Base-by-base conservation (phyloP, 2,113 vertebrate genomes). In the Dromas ardeola region DNA sequence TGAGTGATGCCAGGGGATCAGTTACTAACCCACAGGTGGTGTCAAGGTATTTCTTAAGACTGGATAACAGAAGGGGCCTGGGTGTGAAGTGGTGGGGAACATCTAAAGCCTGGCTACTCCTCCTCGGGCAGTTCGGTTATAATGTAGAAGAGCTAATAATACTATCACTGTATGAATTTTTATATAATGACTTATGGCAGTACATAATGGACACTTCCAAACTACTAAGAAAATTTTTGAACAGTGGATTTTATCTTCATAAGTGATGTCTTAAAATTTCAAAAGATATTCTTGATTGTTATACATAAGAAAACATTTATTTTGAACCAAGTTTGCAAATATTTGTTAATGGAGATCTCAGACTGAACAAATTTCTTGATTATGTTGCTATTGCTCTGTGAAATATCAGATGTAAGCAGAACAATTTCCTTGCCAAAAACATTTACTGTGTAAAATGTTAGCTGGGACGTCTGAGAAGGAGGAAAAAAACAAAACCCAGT, bases 321-420 rank as follows among this genome's bases (percentile, higher is more conserved):
- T 93, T 92, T 6, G 1, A 95, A 90, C 4, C 25, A 76, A 82
- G 36, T 49, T 65, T 81, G 30, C 52, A 89, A 93, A 69, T 89
- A 86, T 32, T 76, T 93, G 58, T 73, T 90, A 80, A 67, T 17
- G 16, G 69, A 78, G 22, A 71, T 71, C 32, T 93, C 18, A 32
- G 55, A 70, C 15, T 40, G 91, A 97, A 91, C 56, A 95, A 91
- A 95, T 71, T 85, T 88, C 81, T 95, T 72, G 13, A 93, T 91
- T 92, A 93, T 81, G 56, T 81, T 65, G 53, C 86, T 96, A 62
- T 79, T 86, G 59, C 77, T 96, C 81, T 82, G 65, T 86, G 95
- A 95, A 95, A 95, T 96, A 79, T 93, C 95, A 94, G 85, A 81
- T 85, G 88, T 74, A 88, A 96, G 95, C 88, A 97, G 96, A 97